phyloP scores from a whole-genome alignment of 2,797 vertebrate species.

The Falco rusticolus region DNA sequence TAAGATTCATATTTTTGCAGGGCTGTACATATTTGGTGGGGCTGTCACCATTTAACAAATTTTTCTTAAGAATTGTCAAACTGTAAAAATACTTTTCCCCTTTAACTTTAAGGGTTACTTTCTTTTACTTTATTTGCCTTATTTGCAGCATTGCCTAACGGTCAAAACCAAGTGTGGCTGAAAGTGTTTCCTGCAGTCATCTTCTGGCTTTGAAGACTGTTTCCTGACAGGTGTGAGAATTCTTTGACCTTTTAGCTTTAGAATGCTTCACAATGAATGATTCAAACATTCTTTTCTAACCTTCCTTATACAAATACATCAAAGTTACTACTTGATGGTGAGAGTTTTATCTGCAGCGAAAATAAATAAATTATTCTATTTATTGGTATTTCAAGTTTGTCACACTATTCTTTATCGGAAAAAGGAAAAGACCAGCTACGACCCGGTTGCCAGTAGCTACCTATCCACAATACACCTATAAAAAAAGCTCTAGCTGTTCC shows the following conservation, averaged over 20 bases:
- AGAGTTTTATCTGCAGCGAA: neutral
- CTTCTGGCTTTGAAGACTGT: neutral
- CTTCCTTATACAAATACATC: neutral
- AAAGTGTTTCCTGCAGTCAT: neutral
- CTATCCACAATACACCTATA: neutral
- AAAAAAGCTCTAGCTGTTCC: neutral
- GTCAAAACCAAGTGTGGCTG: neutral
- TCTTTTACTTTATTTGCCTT: neutral
- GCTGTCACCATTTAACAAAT: neutral
- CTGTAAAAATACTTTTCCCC: neutral
- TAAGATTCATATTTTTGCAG: neutral
- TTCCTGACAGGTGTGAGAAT: neutral
- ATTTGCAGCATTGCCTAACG: neutral
- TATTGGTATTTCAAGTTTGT: neutral
- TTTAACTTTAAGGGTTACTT: neutral
- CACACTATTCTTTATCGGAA: neutral
- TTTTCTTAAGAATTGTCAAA: neutral
- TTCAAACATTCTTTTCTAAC: neutral
- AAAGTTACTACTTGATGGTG: neutral
- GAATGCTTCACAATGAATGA: neutral
- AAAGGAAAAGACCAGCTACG: neutral
- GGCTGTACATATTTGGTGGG: neutral
- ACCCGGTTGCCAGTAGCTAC: neutral
- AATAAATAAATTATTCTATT: neutral
- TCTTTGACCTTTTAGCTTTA: constrained; percentile 2